Conservation (phyloP, 2,113 vertebrate species). For the Micromys minutus region DNA sequence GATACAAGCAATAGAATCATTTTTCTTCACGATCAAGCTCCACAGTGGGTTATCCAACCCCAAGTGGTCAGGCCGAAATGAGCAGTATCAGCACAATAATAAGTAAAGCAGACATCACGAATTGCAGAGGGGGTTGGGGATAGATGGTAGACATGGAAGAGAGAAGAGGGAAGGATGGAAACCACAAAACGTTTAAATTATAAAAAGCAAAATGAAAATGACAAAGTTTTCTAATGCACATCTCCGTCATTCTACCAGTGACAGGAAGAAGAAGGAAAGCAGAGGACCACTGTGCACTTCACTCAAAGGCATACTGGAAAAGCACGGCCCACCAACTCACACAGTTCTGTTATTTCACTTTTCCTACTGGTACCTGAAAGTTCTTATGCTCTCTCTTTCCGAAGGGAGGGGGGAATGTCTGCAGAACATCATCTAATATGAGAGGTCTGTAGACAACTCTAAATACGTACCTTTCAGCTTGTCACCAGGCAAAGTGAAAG, state of each 20-base stretch:
- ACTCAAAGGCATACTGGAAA: slow-evolving; percentile 4
- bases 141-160: neutral
- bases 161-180: neutral
- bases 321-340: neutral
- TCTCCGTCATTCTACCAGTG: neutral
- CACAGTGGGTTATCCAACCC: neutral
- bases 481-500: neutral
- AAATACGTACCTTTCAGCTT: slow-evolving; percentile 29
- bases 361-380: neutral
- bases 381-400: neutral
- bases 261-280: neutral
- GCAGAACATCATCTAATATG: neutral
- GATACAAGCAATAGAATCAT: neutral
- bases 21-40: neutral
- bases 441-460: neutral
- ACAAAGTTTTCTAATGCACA: neutral
- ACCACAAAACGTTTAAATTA: neutral
- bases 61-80: neutral
- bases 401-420: neutral
- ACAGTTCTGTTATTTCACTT: slow-evolving; percentile 10
- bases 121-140: neutral
- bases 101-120: neutral
- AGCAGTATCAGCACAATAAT: neutral
- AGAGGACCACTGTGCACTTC: neutral
- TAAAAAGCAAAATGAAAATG: neutral